Base-by-base conservation (phyloP, 92 coral and sea anemone species). In the Epizoanthus ramosus region DNA sequence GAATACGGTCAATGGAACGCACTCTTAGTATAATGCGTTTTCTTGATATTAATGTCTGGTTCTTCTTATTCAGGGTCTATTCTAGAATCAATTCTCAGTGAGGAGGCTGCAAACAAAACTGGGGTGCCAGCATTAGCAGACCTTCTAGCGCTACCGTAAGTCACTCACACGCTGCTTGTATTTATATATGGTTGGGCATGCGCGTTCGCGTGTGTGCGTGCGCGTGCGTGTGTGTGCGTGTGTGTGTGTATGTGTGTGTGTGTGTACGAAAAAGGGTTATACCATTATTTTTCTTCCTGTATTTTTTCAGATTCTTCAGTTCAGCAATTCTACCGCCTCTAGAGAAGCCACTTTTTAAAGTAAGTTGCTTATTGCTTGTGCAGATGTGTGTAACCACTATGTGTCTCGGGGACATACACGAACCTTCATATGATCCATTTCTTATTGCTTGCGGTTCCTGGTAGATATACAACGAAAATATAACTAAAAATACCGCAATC, bases 311-410 rank as follows among this genome's bases (percentile, higher is more conserved):
- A 59, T 96, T 94, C 73, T 96, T 96, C 76, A 84, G 88, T 19
- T 91, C 97, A 53, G 93, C 94, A 16, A 91, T 85, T 77, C 86
- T 96, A 4, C 94, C 98, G 6, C 88, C 95, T 10, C 87, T 67
- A 4, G 98, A 96, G 60, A 96, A 94, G 79, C 95, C 97, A 74
- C 93, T 84, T 21, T 89, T 96, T 37, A 96, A 96, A 92, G 99
- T 96, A 64, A 60, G 69, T 76, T 59, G 0, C 12, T 23, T 12
- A 5, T 22, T 24, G 21, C 54, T 39, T 37, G 43, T 37, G 43
- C 43, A 35, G 39, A 28, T 28, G 2, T 28, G 31, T 2, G 31
- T 28, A 28, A 28, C 31, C 0, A 28, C 31, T n/a, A n/a, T n/a
- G n/a, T n/a, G n/a, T n/a, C n/a, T n/a, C n/a, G n/a, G n/a, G n/a